Conservation (phyloP, 2,888 invertebrate species). For the Rhagonycha lutea region DNA sequence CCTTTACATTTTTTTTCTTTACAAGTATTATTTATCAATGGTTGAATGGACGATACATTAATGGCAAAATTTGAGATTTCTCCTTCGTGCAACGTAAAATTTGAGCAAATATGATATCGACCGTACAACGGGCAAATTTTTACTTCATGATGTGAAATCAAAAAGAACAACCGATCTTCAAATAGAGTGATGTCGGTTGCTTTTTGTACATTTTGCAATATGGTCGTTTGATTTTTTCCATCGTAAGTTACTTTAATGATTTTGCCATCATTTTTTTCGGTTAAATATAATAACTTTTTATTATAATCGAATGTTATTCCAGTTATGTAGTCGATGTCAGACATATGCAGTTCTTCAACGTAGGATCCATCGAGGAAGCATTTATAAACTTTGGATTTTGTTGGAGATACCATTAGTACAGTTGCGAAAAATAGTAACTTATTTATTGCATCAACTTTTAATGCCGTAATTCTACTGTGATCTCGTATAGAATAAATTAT, state of each 20-base stretch:
- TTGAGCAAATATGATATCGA: constrained; percentile 54
- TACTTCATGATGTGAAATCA: constrained; percentile 60
- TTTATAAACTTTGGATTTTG: constrained; percentile 59
- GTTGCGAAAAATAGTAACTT: constrained; percentile 63
- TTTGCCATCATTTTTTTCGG: constrained; percentile 64
- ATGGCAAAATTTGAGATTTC: constrained; percentile 60
- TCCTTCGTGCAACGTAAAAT: constrained; percentile 54
- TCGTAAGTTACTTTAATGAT: constrained; percentile 60
- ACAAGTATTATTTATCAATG: constrained; percentile 58
- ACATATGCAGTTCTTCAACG: constrained; percentile 53
- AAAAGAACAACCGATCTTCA: constrained; percentile 78
- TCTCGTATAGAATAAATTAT: constrained; percentile 58
- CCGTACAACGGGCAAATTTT: constrained; percentile 65
- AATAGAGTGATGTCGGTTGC: constrained; percentile 73
- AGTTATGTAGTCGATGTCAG: constrained; percentile 48
- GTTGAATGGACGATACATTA: constrained; percentile 62
- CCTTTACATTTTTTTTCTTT: constrained; percentile 60
- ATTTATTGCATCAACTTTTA: constrained; percentile 68
- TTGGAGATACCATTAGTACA: constrained; percentile 52
- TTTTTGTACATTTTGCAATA: constrained; percentile 57
- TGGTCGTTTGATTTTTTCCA: constrained; percentile 53
- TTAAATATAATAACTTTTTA: constrained; percentile 72
- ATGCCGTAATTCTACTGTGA: constrained; percentile 60
- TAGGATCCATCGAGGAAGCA: constrained; percentile 60
- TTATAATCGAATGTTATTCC: constrained; percentile 59